Evolutionary conservation across 2,797 vertebrate genomes (phyloP).

Genomic region (Siniperca scherzeri): DNA sequence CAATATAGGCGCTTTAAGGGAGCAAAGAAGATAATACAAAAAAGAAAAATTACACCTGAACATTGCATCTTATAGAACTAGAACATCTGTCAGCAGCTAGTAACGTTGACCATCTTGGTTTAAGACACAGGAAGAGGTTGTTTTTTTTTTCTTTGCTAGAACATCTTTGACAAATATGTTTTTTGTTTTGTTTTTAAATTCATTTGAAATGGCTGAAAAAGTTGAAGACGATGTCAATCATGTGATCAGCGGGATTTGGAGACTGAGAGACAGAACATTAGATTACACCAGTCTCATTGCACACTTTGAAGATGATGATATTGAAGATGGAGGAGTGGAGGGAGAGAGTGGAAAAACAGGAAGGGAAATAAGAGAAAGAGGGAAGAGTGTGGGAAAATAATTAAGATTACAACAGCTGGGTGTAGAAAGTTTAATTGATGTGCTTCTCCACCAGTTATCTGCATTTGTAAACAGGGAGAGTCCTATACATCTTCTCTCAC

Average conservation of each 20-base stretch:
- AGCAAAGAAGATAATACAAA: slow-evolving; percentile 81
- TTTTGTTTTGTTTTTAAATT: slow-evolving; percentile 57
- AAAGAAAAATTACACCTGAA: slow-evolving; percentile 82
- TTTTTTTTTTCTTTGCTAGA: slow-evolving; percentile 66
- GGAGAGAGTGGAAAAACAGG: slow-evolving; percentile 14
- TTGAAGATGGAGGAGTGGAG: slow-evolving; percentile 35
- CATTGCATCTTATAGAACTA: slow-evolving; percentile 83
- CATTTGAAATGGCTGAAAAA: slow-evolving; percentile 57
- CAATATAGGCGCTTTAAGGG: slow-evolving; percentile 82
- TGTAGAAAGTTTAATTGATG: slow-evolving; percentile 69
- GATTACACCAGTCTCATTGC: slow-evolving; percentile 72
- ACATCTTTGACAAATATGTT: slow-evolving; percentile 72
- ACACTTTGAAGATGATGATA: slow-evolving; percentile 60
- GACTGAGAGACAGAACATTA: slow-evolving; percentile 65
- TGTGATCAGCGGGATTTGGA: slow-evolving; percentile 58
- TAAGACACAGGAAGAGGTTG: slow-evolving; percentile 83
- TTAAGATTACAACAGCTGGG: slow-evolving; percentile 27
- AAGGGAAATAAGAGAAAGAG: slow-evolving; percentile 4
- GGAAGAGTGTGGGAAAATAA: slow-evolving; percentile 33
- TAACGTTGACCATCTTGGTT: slow-evolving; percentile 78
- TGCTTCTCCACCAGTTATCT: slow-evolving; percentile 74
- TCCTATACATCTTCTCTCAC: slow-evolving; percentile 46
- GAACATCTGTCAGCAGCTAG: slow-evolving; percentile 83
- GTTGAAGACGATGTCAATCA: slow-evolving; percentile 39
- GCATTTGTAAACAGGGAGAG: slow-evolving; percentile 82